A percentile compares a stretch with the other conserved stretches of the same genome.
phyloP scores from a whole-genome alignment of 1,140 invertebrate species.

The Zaprionus inermis region DNA sequence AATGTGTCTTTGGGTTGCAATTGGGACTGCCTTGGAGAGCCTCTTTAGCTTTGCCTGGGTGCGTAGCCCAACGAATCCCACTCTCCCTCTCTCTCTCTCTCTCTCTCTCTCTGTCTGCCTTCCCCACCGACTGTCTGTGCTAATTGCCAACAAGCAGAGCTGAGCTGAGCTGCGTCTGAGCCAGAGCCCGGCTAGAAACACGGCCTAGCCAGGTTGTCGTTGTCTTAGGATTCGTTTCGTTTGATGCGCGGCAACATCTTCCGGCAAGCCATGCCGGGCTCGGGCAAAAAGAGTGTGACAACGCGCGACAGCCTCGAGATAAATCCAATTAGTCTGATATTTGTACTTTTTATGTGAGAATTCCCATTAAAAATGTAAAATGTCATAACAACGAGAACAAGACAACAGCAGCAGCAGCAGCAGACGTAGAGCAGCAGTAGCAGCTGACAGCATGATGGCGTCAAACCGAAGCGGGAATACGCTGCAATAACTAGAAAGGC shows the following conservation, averaged over 20 bases:
- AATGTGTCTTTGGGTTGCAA: constrained; percentile 66
- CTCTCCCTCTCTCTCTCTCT: neutral
- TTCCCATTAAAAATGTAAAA: constrained; percentile 84
- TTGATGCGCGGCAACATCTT: constrained; percentile 62
- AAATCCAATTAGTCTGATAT: constrained; percentile 84
- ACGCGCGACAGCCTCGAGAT: constrained; percentile 82
- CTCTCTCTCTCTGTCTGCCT: neutral
- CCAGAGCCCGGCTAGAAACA: constrained; percentile 40
- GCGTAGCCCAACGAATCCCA: constrained; percentile 7
- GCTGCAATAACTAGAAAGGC: too few relatives aligned
- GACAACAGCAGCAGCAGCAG: constrained; percentile 67
- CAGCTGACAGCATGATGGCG: constrained; percentile 36
- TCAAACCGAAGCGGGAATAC: constrained; percentile 23
- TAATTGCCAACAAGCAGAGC: constrained; percentile 70
- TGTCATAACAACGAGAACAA: constrained; percentile 81
- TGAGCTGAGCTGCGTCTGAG: constrained; percentile 11
- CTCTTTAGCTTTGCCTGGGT: constrained; percentile 44
- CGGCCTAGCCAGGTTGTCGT: constrained; percentile 11
- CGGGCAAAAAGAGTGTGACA: constrained; percentile 78
- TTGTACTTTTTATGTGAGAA: constrained; percentile 84
- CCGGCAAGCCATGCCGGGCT: constrained; percentile 51
- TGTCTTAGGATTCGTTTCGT: constrained; percentile 40
- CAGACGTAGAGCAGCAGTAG: constrained; percentile 51
- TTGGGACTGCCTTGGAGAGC: constrained; percentile 55
- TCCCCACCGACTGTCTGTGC: constrained; percentile 45